Base-by-base conservation (phyloP, 2,888 invertebrate species). In the Chaetogeoica ovagalla region DNA sequence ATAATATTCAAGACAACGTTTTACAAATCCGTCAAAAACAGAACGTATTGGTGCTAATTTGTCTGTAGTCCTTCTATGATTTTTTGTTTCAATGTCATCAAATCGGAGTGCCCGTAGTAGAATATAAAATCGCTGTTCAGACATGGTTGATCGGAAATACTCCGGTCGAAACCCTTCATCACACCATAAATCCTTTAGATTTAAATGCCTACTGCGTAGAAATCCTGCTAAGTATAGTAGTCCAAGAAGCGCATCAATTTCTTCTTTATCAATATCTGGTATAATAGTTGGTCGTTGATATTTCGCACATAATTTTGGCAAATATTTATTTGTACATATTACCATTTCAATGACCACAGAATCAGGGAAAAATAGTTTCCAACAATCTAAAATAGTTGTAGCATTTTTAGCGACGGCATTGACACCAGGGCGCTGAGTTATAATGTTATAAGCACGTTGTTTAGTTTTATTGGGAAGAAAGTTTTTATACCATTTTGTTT, bases 181-280 rank as follows among this genome's bases (percentile, higher is more conserved):
- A 37, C 57, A 70, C 70, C 57, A 70, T 70, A 70, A 57, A 70
- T 57, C 70, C 1, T n/a, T 57, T 57, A 70, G 57, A 70, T 57
- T 55, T 70, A 70, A n/a, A 70, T 57, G 55, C 19, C 11, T 55
- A 70, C 68, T 52, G 15, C 57, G 70, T 69, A 69, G 19, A 19
- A 30, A 69, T 30, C 69, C 69, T 30, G 55, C 69, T 2, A 69
- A 30, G 30, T 69, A 55, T 55, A 69, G 9, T 6, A 69, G 69
- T 30, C 69, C 69, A 19, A 69, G 9, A 55, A 55, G 55, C 19
- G 37, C 55, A 7, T 69, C 55, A 19, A 69, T 23, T 69, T 69
- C 69, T 23, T 69, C 69, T 69, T 55, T 55, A 30, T 69, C 30
- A 19, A 55, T 69, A 55, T 69, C 55, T 30, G 55, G 69, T 69